Percentiles rank a stretch among this genome's conserved stretches.
Conservation (phyloP, 2,888 invertebrate genomes). For the Luffia ferchaultella region DNA sequence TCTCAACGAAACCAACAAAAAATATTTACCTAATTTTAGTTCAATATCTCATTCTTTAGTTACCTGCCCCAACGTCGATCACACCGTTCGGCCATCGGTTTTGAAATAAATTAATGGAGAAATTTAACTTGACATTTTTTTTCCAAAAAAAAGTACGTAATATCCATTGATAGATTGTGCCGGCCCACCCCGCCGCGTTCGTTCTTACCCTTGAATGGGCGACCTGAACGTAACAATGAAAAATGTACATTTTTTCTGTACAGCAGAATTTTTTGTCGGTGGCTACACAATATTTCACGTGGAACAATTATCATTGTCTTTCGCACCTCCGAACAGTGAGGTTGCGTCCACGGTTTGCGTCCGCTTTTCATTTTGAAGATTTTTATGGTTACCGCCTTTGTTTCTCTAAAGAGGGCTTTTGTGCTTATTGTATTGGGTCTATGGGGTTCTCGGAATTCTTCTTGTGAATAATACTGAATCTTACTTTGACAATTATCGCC, state of each 20-base stretch:
- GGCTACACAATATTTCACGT: slow-evolving; percentile 62
- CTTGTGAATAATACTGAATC: no score
- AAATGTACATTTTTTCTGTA: slow-evolving; percentile 48
- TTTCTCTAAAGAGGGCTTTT: slow-evolving; percentile 16
- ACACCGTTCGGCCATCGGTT: not conserved
- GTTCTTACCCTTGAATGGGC: slow-evolving; percentile 55
- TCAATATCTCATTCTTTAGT: not conserved
- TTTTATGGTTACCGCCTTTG: slow-evolving; percentile 22
- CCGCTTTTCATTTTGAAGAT: slow-evolving; percentile 18
- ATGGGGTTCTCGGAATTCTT: slow-evolving; percentile 15
- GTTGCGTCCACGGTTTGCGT: slow-evolving; percentile 31
- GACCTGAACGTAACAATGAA: slow-evolving; percentile 40
- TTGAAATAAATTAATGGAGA: slow-evolving; percentile 38
- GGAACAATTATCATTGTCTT: slow-evolving; percentile 66
- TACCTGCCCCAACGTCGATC: not conserved
- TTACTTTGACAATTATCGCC: no score
- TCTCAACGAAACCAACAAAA: no score
- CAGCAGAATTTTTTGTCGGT: slow-evolving; percentile 48
- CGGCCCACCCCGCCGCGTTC: slow-evolving; percentile 32
- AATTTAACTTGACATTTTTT: slow-evolving; percentile 36
- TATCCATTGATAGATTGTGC: slow-evolving; percentile 59
- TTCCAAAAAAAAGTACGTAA: slow-evolving; percentile 39
- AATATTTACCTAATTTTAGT: no score
- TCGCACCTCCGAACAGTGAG: slow-evolving; percentile 50
- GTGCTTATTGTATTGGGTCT: no score